Percentiles rank a stretch among this genome's conserved stretches.
phyloP scores from a whole-genome alignment of 2,888 invertebrate genomes.

The Labia minor region DNA sequence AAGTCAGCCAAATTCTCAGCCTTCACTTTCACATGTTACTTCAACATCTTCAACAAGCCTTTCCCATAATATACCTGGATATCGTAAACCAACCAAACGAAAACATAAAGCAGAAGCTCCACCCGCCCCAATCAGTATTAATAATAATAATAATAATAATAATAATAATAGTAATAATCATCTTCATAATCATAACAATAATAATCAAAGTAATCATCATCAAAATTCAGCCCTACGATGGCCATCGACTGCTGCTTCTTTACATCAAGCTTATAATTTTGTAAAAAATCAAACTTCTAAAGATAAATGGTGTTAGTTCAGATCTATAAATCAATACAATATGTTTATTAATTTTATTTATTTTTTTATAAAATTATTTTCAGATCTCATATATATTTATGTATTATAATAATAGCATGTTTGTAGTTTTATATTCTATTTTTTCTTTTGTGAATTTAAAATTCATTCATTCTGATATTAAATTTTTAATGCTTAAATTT shows the following conservation, averaged over 20 bases:
- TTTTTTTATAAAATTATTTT: too few relatives aligned
- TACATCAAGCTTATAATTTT: constrained; percentile 15
- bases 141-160: too few relatives aligned
- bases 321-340: too few relatives aligned
- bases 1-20: constrained; percentile 30
- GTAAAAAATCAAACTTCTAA: neutral
- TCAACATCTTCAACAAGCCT: neutral
- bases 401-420: too few relatives aligned
- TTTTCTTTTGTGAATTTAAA: too few relatives aligned
- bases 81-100: constrained; percentile 48
- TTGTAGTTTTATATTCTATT: too few relatives aligned
- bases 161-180: constrained; percentile 33
- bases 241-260: constrained; percentile 21
- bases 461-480: too few relatives aligned
- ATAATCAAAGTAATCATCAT: constrained; percentile 32
- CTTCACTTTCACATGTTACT: constrained; percentile 19
- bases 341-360: too few relatives aligned
- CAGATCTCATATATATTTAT: too few relatives aligned
- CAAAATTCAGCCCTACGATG: constrained; percentile 28
- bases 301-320: constrained; percentile 22
- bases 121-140: constrained; percentile 20
- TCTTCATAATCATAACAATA: constrained; percentile 32
- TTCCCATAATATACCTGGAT: neutral
- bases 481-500: too few relatives aligned
- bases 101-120: constrained; percentile 44